These are phyloP conservation scores for Dendroctonus valens DNA, from an alignment of 1,140 invertebrate genomes.

Conservation along the genomic window DNA sequence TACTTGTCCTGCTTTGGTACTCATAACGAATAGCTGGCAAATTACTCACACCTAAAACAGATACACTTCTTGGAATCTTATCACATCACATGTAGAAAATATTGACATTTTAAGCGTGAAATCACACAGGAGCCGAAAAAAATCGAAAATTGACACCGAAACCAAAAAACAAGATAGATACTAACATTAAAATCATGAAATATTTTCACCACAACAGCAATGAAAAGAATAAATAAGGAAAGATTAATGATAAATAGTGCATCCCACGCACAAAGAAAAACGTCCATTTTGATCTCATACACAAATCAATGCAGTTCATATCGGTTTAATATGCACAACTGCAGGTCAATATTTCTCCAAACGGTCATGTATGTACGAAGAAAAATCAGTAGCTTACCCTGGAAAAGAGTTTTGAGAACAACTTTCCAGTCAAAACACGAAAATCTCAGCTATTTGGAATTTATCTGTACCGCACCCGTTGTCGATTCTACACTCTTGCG, in stretches of 20 bases:
- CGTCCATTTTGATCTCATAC: slow-evolving; percentile 41
- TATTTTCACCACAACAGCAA: slow-evolving; percentile 7
- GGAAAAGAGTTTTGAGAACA: background rate
- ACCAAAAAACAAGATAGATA: slow-evolving; percentile 3
- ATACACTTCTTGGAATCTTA: slow-evolving; percentile 26
- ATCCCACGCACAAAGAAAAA: slow-evolving; percentile 42
- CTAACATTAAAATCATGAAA: slow-evolving; percentile 7
- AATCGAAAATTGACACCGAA: background rate
- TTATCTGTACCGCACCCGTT: slow-evolving; percentile 24
- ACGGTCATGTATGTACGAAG: too few species aligned
- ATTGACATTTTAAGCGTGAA: too few species aligned
- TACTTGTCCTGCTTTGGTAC: slow-evolving; percentile 77
- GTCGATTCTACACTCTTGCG: slow-evolving; percentile 5
- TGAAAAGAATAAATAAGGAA: slow-evolving; percentile 16
- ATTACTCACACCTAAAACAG: slow-evolving; percentile 43
- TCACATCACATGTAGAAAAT: too few species aligned
- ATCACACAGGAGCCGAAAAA: too few species aligned
- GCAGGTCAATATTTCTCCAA: too few species aligned
- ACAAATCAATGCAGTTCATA: slow-evolving; percentile 27
- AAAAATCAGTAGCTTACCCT: too few species aligned
- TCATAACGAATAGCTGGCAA: slow-evolving; percentile 57
- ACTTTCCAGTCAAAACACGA: background rate
- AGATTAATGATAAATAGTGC: slow-evolving; percentile 10
- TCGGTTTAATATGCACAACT: background rate
- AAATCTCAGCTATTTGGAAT: background rate